A percentile compares a stretch with the other conserved stretches of the same genome.
These are phyloP conservation scores for Pinna nobilis DNA, from an alignment of 1,140 invertebrate genomes.

Conservation along the genomic window DNA sequence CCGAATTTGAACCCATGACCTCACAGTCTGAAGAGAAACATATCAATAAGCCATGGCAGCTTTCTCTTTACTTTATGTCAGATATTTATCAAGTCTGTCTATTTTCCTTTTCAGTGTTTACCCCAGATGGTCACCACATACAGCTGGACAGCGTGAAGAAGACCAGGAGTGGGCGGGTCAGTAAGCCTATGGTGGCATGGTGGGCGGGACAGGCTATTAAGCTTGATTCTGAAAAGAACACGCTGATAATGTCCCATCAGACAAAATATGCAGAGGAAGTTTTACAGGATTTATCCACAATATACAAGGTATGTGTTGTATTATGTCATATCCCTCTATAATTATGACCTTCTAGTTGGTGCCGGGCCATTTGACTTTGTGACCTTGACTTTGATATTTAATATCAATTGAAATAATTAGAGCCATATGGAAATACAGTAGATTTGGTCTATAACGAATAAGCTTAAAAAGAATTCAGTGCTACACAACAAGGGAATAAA, in stretches of 20 bases:
- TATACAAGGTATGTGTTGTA: conserved; percentile 25
- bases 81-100: not conserved
- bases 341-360: too few relatives aligned
- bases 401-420: too few relatives aligned
- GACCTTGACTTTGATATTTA: too few relatives aligned
- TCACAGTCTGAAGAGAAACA: too few relatives aligned
- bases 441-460: too few relatives aligned
- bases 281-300: conserved; percentile 7
- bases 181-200: conserved; percentile 41
- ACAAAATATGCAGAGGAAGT: conserved; percentile 15
- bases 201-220: conserved; percentile 35
- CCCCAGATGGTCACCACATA: conserved; percentile 15
- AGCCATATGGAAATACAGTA: too few relatives aligned
- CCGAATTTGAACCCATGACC: too few relatives aligned
- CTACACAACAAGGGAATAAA: too few relatives aligned
- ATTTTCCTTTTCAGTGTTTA: conserved; percentile 28
- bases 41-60: too few relatives aligned
- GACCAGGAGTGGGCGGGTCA: conserved; percentile 41
- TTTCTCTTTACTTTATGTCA: not conserved
- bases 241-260: conserved; percentile 7
- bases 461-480: too few relatives aligned
- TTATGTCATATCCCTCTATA: too few relatives aligned
- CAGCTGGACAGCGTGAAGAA: conserved; percentile 27
- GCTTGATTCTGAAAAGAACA: conserved; percentile 13
- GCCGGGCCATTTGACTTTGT: too few relatives aligned